phyloP scores from a whole-genome alignment of 1,140 invertebrate genomes.

The Ruditapes philippinarum region DNA sequence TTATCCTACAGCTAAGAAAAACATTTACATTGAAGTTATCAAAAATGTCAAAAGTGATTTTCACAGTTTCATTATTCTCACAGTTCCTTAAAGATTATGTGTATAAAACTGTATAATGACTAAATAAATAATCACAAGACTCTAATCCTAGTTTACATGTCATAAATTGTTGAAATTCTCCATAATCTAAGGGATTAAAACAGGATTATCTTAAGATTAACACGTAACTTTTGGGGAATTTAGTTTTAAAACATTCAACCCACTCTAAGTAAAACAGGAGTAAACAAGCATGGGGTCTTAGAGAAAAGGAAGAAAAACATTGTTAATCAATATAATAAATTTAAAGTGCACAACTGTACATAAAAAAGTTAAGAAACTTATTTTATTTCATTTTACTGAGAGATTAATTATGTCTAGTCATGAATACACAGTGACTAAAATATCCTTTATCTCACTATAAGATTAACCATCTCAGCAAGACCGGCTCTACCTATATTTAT shows the following conservation, averaged over 20 bases:
- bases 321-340: too few relatives aligned
- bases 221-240: not conserved
- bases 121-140: not conserved
- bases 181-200: constrained; percentile 4
- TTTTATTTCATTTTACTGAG: too few relatives aligned
- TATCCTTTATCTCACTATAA: too few relatives aligned
- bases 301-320: too few relatives aligned
- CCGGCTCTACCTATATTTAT: too few relatives aligned
- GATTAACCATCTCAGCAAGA: too few relatives aligned
- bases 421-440: too few relatives aligned
- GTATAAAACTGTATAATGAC: not conserved
- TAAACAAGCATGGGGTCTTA: not conserved
- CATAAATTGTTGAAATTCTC: not conserved
- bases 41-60: not conserved
- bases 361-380: too few relatives aligned
- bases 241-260: not conserved
- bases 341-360: too few relatives aligned
- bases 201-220: constrained; percentile 7
- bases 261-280: not conserved
- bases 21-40: not conserved
- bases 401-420: too few relatives aligned
- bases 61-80: not conserved
- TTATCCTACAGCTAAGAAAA: too few relatives aligned
- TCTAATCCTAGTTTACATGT: not conserved
- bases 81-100: constrained; percentile 6